phyloP scores from a whole-genome alignment of 2,113 vertebrate genomes.

The Anseranas semipalmata region DNA sequence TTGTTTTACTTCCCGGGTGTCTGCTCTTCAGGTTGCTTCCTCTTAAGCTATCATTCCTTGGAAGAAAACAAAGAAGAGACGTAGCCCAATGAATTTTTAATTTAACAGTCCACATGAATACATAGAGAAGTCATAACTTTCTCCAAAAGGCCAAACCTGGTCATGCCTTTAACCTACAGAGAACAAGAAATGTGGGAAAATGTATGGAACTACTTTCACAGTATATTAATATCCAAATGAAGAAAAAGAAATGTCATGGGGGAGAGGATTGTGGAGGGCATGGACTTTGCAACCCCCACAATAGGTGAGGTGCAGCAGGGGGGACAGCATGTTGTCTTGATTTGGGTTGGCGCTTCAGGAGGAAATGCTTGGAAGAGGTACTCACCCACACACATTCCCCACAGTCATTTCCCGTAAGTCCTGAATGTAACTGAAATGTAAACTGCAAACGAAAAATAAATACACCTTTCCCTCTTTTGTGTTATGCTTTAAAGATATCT shows the following conservation, averaged over 20 bases:
- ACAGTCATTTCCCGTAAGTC: neutral
- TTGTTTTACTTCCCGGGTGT: conserved; percentile 40
- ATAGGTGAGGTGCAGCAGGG: neutral
- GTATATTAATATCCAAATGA: conserved; percentile 10
- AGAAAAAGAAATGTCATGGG: neutral
- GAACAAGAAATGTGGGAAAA: conserved; percentile 53
- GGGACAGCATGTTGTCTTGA: neutral
- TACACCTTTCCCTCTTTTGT: neutral
- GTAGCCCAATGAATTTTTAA: conserved; percentile 45
- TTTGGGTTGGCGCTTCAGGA: neutral
- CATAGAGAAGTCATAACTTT: conserved; percentile 16
- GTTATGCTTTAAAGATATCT: neutral
- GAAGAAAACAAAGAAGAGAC: conserved; percentile 31
- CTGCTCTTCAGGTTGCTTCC: conserved; percentile 33
- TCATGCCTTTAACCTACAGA: neutral
- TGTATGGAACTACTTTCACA: neutral
- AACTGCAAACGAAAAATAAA: neutral
- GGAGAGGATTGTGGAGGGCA: neutral
- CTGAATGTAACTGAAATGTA: neutral
- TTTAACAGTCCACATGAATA: conserved; percentile 24
- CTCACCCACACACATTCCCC: neutral
- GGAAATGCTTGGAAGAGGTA: conserved; percentile 10
- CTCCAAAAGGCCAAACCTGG: conserved; percentile 21
- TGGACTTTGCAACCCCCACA: neutral
- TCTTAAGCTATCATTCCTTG: conserved; percentile 33